phyloP scores from a whole-genome alignment of 1,140 invertebrate genomes.

The Eurosta solidaginis region DNA sequence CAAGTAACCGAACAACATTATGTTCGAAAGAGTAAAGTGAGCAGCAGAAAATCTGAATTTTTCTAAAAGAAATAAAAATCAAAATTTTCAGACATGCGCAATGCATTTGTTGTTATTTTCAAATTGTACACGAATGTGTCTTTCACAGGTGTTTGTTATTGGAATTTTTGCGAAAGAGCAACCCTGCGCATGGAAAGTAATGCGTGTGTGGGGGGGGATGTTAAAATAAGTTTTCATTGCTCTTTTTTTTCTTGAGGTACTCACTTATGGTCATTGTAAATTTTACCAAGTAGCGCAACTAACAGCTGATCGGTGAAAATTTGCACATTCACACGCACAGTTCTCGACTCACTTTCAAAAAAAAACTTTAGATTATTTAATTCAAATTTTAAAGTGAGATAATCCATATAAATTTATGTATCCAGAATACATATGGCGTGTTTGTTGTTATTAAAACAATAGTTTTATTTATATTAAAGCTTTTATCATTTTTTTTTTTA shows the following conservation, averaged over 20 bases:
- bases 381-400: too few species aligned
- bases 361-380: too few species aligned
- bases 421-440: too few species aligned
- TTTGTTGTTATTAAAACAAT: too few species aligned
- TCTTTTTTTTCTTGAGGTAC: background rate
- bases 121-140: constrained; percentile 35
- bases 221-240: background rate
- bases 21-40: background rate
- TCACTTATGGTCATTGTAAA: background rate
- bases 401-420: too few species aligned
- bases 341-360: too few species aligned
- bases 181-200: background rate
- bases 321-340: too few species aligned
- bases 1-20: background rate
- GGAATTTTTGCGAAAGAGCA: background rate
- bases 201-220: background rate
- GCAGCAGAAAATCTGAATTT: background rate
- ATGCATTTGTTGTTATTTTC: constrained; percentile 27
- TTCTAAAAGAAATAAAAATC: background rate
- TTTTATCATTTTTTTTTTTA: too few species aligned
- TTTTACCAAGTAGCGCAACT: too few species aligned
- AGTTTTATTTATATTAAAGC: too few species aligned
- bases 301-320: too few species aligned
- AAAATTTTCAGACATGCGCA: background rate
- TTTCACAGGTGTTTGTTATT: background rate